Evolutionary conservation across 2,113 vertebrate genomes (phyloP), one percentile per base, ranked within the genome.

Genomic region (Apeltes quadracus): DNA sequence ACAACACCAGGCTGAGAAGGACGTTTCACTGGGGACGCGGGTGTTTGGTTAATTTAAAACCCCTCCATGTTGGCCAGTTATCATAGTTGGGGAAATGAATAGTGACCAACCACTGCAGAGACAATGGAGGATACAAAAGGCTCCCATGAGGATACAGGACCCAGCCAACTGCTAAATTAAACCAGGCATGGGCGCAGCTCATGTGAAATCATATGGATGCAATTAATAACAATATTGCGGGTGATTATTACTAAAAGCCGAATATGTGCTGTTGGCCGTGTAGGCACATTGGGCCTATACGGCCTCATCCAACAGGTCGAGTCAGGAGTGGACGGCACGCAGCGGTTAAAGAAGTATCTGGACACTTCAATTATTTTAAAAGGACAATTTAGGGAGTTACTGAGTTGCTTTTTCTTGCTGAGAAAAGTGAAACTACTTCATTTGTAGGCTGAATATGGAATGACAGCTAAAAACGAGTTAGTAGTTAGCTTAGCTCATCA

Each of bases 191-290:
- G 69, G 72, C 25, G 27, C 75, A 69, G 72, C 70, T 88, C 69
- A 83, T 78, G 57, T 46, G 62, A 29, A 41, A 55, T 72, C 88
- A 89, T 84, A 73, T 88, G 88, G 84, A 85, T 75, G 69, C 62
- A 63, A 88, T 90, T 80, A 87, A 86, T 90, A 84, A 73, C 11
- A 7, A 61, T 72, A 64, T 68, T 78, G 64, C 72, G 73, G 70
- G 68, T 51, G 61, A 66, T 73, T 66, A 66, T 73, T 66, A 48
- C 63, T 43, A 38, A 51, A 43, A 43, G 15, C 32, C 54, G 25
- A 64, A 69, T 63, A 69, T 13, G 69, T 57, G 58, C 58, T 63
- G 36, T 66, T 58, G 2, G 5, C 32, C 7, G 32, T 34, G 6
- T 7, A 34, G 5, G 59, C 6, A 65, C 50, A 72, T 70, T 62